Base-by-base conservation (phyloP, 2,113 vertebrate genomes). In the Orthonyx spaldingii region DNA sequence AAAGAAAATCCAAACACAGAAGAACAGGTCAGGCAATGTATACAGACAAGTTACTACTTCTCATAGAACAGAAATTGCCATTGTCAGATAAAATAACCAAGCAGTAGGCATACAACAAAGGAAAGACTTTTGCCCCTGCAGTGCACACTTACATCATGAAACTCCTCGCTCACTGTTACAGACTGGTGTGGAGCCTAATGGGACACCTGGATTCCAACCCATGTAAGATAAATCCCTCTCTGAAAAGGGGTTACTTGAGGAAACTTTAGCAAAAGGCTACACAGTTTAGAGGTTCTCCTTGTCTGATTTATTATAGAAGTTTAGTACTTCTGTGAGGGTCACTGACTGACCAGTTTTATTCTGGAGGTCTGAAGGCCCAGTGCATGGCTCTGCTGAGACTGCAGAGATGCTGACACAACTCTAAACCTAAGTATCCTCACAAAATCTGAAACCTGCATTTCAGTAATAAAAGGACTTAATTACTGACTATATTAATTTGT, bases 151-250 rank as follows among this genome's bases (percentile, higher is more conserved):
- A 47, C 39, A 75, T 10, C 2, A 1, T 39, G 10, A 39, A 76
- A 72, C 24, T 68, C 24, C 32, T 32, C 0, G 0, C 23, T 17
- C 2, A 1, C 24, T 71, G 12, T 44, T 42, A 46, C 24, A 47
- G 32, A 42, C 3, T 33, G 71, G 9, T 52, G 7, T 4, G 18
- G 16, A 87, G 13, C 11, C 42, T 23, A 35, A 70, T 13, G 35
- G 19, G 30, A 59, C 41, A 87, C 14, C 33, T 47, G n/a, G 33
- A 49, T 71, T 75, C 47, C 64, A 78, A 64, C 4, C 1, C 61
- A 79, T 15, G 15, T 76, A 49, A 74, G 59, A 84, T 8, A 68
- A 83, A 72, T 5, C 4, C 23, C 8, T 11, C 57, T 59, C 53
- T 64, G 44, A 64, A 76, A 52, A 71, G 7, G 3, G 7, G 27